Conservation (phyloP, 1,140 invertebrate genomes). For the Pseudachorutes palmiensis region DNA sequence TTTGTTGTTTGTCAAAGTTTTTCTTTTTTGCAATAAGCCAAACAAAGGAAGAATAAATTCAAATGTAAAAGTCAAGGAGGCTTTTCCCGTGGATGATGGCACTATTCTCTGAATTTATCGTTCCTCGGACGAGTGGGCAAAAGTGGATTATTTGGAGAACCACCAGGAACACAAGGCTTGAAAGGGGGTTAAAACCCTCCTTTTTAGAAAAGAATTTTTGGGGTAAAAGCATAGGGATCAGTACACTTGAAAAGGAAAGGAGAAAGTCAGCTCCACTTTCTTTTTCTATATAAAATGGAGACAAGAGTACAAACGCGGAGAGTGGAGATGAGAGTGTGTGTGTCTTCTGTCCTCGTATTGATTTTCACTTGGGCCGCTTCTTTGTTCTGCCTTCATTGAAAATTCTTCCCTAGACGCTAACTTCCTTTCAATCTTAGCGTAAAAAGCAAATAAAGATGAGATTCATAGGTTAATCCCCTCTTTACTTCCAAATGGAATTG, state of each 20-base stretch:
- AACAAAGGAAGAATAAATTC: no score
- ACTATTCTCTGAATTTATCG: not conserved
- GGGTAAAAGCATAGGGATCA: not conserved
- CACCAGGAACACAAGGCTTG: not conserved
- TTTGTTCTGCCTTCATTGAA: not conserved
- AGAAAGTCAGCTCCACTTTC: not conserved
- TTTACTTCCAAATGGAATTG: not conserved
- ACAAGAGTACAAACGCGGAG: not conserved
- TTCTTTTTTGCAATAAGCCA: not conserved
- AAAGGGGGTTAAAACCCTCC: not conserved
- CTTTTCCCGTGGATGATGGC: no score
- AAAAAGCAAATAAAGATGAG: not conserved
- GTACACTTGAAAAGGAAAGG: not conserved
- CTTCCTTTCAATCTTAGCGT: not conserved
- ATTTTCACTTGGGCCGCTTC: constrained; percentile 1
- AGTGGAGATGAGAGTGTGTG: not conserved
- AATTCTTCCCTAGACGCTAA: not conserved
- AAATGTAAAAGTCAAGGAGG: no score
- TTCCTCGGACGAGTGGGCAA: not conserved
- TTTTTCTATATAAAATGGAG: not conserved
- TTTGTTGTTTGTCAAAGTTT: not conserved
- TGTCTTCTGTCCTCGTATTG: not conserved
- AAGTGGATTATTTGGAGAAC: not conserved
- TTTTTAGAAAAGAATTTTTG: not conserved
- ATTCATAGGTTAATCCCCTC: constrained; percentile 2